These are phyloP conservation scores for Gallinago solitaria DNA, from an alignment of 2,797 vertebrate species.

Conservation along the genomic window DNA sequence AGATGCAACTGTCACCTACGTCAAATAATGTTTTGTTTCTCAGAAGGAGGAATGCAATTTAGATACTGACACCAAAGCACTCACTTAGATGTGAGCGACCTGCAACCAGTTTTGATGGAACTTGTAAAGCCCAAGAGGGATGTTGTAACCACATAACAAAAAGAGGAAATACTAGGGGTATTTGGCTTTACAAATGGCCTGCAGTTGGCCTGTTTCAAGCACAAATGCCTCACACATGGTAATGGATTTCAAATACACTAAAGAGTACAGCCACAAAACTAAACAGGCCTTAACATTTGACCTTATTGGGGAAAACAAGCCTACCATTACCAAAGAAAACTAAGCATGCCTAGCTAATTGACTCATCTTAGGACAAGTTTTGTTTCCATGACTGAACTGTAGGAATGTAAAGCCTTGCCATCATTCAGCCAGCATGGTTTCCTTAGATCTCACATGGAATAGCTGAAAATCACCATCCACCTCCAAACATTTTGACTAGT, in stretches of 20 bases:
- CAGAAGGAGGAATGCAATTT: background rate
- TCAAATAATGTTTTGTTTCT: background rate
- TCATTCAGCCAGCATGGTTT: slow-evolving; percentile 59
- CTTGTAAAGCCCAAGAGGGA: background rate
- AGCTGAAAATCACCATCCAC: background rate
- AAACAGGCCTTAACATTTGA: slow-evolving; percentile 82
- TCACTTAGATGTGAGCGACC: background rate
- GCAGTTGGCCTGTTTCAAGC: background rate
- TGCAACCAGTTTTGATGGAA: background rate
- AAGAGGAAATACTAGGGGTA: background rate
- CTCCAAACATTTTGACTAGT: background rate
- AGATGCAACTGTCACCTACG: background rate
- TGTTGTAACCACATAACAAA: background rate
- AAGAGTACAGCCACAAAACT: slow-evolving; percentile 45
- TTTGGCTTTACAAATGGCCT: background rate
- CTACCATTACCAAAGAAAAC: slow-evolving; percentile 76
- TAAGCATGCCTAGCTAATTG: slow-evolving; percentile 80
- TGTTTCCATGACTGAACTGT: slow-evolving; percentile 72
- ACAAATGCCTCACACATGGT: slow-evolving; percentile 5
- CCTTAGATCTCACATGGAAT: slow-evolving; percentile 40
- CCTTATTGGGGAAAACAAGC: slow-evolving; percentile 75
- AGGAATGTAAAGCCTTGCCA: slow-evolving; percentile 74
- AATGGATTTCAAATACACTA: slow-evolving; percentile 62
- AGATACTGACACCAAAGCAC: background rate
- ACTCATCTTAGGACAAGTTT: slow-evolving; percentile 73